Base-by-base conservation (phyloP, 2,113 vertebrate genomes). In the Lamprotornis superbus region DNA sequence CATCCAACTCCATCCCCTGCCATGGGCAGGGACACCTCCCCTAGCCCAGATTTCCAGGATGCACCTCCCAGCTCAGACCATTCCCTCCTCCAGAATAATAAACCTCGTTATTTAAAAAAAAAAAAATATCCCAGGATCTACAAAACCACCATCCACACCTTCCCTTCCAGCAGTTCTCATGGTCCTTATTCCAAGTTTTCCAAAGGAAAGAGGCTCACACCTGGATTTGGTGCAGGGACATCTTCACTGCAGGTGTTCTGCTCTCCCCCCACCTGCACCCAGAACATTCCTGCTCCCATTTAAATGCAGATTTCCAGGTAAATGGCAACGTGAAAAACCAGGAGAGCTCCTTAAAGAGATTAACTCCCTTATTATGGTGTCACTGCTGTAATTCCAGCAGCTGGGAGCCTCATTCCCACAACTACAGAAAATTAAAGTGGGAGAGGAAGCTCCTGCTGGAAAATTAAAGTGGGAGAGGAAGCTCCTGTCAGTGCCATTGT, bases 301-400 rank as follows among this genome's bases (percentile, higher is more conserved):
- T 47, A 47, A n/a, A 85, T 70, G 75, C 65, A 79, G 30, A 90
- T 96, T 90, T 93, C 73, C 79, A 93, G 78, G 89, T 75, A 92
- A 87, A 89, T 19, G 59, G 35, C 53, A 87, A 53, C 78, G 87
- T 12, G 24, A 25, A 87, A 82, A 82, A 57, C 18, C 11, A 94
- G 79, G 91, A 91, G 76, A 93, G 78, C 84, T 96, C 68, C 89
- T 97, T 93, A 88, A 83, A 89, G 88, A 94, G 73, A 96, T 97
- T 79, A 95, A 76, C 64, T 91, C 68, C 57, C 57, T 95, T 73
- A 89, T 95, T 89, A 82, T 71, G 55, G 77, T 93, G 68, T 24
- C 47, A 75, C 60, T 76, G 42, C 91, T 86, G 77, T 90, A 95
- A 96, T 93, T 90, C 90, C 47, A 47, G 47, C 86, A 95, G 87